Evolutionary conservation across 2,113 vertebrate species (phyloP).

Genomic region (Paracanthobrama guichenoti): DNA sequence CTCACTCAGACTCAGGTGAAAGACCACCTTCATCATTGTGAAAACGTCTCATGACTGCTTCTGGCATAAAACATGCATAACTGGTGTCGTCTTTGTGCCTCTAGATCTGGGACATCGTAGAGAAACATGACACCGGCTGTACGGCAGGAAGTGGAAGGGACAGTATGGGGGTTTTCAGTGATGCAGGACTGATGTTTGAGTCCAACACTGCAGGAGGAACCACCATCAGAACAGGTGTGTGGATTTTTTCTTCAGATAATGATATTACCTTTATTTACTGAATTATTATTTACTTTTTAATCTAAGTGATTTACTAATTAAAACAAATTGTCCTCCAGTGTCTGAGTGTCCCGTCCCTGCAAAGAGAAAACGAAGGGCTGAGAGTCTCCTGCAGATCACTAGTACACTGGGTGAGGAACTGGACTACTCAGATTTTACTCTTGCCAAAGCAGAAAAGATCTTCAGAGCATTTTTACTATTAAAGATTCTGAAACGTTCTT

Average conservation of each 20-base stretch:
- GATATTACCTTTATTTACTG: too few species aligned
- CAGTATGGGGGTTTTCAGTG: slow-evolving; percentile 68
- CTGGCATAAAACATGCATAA: background rate
- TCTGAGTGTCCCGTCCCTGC: background rate
- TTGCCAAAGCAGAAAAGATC: too few species aligned
- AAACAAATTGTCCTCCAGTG: background rate
- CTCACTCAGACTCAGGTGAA: slow-evolving; percentile 71
- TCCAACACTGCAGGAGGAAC: slow-evolving; percentile 60
- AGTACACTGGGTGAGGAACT: background rate
- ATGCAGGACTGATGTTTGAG: slow-evolving; percentile 69
- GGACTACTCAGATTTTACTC: background rate
- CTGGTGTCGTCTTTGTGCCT: background rate
- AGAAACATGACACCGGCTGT: slow-evolving; percentile 71
- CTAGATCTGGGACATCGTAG: slow-evolving; percentile 72
- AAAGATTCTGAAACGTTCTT: too few species aligned
- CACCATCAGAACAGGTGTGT: slow-evolving; percentile 46
- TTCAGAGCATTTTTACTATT: too few species aligned
- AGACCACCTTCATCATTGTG: background rate
- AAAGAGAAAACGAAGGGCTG: background rate
- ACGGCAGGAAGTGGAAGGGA: slow-evolving; percentile 68
- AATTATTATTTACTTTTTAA: too few species aligned
- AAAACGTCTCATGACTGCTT: too few species aligned
- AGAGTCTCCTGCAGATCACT: slow-evolving; percentile 53
- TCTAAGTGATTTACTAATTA: background rate
- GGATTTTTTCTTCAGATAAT: too few species aligned